These are phyloP conservation scores for Mus musculus DNA, from an alignment of 2,113 vertebrate genomes.

Conservation along the genomic window DNA sequence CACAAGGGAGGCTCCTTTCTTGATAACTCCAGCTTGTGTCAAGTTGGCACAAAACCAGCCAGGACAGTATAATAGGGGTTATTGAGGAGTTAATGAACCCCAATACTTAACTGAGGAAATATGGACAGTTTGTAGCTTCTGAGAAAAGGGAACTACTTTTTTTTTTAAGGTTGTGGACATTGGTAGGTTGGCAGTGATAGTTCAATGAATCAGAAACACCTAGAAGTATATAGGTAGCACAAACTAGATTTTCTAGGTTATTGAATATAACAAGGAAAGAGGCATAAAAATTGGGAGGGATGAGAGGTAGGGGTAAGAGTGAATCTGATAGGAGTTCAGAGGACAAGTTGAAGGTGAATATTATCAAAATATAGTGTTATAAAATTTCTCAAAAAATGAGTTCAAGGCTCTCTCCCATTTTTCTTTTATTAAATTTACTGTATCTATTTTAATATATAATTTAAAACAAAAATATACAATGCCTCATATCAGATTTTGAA, in stretches of 20 bases:
- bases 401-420: too few relatives aligned
- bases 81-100: neutral
- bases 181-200: neutral
- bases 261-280: neutral
- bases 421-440: too few relatives aligned
- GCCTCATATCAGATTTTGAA: constrained; percentile 5
- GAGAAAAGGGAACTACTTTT: neutral
- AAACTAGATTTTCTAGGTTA: neutral
- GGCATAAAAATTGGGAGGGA: neutral
- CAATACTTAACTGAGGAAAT: neutral
- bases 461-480: neutral
- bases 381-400: neutral
- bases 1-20: too few relatives aligned
- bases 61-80: too few relatives aligned
- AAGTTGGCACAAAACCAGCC: too few relatives aligned
- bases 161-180: neutral
- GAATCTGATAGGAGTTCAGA: neutral
- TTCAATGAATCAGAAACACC: neutral
- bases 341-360: neutral
- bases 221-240: neutral
- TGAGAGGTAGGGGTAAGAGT: neutral
- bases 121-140: neutral
- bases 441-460: neutral
- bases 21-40: too few relatives aligned
- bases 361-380: neutral